These are phyloP conservation scores for Cepaea hortensis DNA, from an alignment of 2,888 invertebrate species.

Conservation along the genomic window DNA sequence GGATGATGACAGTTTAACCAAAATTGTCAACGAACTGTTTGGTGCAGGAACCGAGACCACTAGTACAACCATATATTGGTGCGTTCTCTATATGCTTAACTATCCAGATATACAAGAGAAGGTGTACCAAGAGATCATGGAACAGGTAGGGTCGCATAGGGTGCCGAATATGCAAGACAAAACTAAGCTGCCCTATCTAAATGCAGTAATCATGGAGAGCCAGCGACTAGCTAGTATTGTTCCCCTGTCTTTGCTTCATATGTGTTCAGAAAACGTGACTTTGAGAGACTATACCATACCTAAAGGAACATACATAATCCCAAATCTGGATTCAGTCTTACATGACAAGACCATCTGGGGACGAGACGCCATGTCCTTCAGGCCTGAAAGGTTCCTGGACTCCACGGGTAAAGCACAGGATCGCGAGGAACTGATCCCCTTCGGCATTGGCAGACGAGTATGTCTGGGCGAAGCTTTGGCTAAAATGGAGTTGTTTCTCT, in stretches of 20 bases:
- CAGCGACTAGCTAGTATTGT: constrained; percentile 1
- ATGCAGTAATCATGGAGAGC: constrained; percentile 23
- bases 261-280: constrained; percentile 3
- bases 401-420: not conserved
- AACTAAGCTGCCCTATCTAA: not conserved
- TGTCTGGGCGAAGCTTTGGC: constrained; percentile 20
- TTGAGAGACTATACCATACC: constrained; percentile 8
- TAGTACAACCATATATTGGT: not conserved
- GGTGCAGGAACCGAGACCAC: not conserved
- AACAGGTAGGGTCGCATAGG: not conserved
- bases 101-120: not conserved
- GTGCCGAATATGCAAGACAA: constrained; percentile 4
- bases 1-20: not conserved
- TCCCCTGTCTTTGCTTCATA: not conserved
- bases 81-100: not conserved
- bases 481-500: constrained; percentile 10
- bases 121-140: constrained; percentile 2
- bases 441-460: constrained; percentile 9
- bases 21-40: not conserved
- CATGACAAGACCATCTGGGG: constrained; percentile 23
- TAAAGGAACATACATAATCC: not conserved
- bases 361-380: constrained; percentile 15
- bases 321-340: constrained; percentile 15
- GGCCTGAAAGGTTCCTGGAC: not conserved
- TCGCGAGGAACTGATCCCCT: constrained; percentile 15